These are phyloP conservation scores for Tanypteryx hageni DNA, from an alignment of 2,888 invertebrate genomes.

Conservation along the genomic window DNA sequence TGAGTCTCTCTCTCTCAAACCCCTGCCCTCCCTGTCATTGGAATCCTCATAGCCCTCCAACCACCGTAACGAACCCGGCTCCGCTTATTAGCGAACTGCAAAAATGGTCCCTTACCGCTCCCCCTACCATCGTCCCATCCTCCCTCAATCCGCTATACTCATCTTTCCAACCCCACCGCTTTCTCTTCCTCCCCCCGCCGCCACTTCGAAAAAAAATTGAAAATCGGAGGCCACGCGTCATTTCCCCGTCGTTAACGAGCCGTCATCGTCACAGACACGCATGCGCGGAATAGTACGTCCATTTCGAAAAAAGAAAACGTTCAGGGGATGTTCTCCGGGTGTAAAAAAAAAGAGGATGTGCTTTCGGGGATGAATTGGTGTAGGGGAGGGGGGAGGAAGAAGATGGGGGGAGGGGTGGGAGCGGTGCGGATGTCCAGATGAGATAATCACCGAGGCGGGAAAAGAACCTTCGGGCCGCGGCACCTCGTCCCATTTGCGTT, in stretches of 20 bases:
- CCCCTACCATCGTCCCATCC: not conserved
- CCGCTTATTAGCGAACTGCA: conserved; percentile 9
- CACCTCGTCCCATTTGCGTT: too few relatives aligned
- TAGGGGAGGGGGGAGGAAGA: too few relatives aligned
- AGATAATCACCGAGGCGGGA: not conserved
- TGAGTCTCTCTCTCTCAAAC: not conserved
- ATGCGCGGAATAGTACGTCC: not conserved
- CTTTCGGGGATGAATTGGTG: not conserved
- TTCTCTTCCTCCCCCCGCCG: not conserved
- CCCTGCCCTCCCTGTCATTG: not conserved
- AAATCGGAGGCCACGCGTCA: not conserved
- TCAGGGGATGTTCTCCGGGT: not conserved
- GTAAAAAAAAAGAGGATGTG: not conserved
- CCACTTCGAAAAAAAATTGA: not conserved
- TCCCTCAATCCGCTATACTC: too few relatives aligned
- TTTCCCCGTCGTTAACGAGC: conserved; percentile 52
- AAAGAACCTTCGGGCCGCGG: not conserved
- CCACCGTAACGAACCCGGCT: conserved; percentile 7
- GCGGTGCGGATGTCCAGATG: not conserved
- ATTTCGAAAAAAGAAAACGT: not conserved
- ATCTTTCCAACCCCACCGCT: not conserved
- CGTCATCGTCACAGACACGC: not conserved
- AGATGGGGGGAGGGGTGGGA: too few relatives aligned
- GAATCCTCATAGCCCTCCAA: not conserved
- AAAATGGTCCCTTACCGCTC: not conserved